These are phyloP conservation scores for Vanessa cardui DNA, from an alignment of 2,888 invertebrate species.

Conservation along the genomic window DNA sequence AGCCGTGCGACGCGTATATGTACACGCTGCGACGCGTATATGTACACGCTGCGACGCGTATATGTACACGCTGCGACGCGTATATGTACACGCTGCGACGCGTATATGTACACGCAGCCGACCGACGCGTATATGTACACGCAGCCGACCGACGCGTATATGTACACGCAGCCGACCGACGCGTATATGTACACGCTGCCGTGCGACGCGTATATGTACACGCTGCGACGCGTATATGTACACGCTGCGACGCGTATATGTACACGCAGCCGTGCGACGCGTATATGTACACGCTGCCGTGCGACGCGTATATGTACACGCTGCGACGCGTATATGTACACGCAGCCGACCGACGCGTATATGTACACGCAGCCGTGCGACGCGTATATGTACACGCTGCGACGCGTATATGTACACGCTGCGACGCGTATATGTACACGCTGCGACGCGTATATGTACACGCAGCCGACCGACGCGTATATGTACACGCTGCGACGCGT, in stretches of 20 bases:
- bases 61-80: background rate
- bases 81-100: no score
- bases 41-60: background rate
- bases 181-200: background rate
- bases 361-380: no score
- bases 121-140: no score
- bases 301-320: conserved; percentile 85
- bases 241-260: background rate
- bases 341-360: no score
- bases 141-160: no score
- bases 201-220: no score
- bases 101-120: background rate
- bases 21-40: no score
- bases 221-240: no score
- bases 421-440: no score
- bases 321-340: background rate
- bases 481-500: background rate
- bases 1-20: no score
- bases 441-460: background rate
- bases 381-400: background rate
- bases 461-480: background rate
- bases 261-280: no score
- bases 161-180: no score
- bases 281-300: conserved; percentile 91
- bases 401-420: background rate